Base-by-base conservation (phyloP, 2,888 invertebrate genomes). In the Ptychoptera albimana region DNA sequence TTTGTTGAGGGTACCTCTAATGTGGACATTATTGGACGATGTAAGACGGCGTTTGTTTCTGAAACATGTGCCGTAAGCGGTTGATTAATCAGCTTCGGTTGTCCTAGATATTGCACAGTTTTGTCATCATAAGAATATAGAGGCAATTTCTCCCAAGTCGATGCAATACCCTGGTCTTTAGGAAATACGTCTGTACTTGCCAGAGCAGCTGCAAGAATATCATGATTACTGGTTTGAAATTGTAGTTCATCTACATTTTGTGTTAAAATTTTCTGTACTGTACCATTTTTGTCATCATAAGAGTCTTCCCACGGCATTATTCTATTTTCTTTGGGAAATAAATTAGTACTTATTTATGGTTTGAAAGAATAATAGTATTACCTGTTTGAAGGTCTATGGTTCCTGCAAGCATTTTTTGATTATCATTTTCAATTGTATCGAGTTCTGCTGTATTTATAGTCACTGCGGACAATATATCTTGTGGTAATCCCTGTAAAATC, bases 11-110 rank as follows among this genome's bases (percentile, higher is more conserved):
- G 82, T 16, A 79, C 72, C 60, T 85, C 85, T 23, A 81, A 63
- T 0, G 85, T 54, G 2, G 85, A 81, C 86, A 86, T 86, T 43
- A 86, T 86, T 1, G 86, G 78, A 2, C 77, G 82, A 60, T 79
- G 82, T 12, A 84, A 67, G 10, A 79, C 74, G 5, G 81, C 70
- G 51, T 81, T 84, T 0, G 85, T 85, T 60, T 84, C 85, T 4
- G 78, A 73, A 0, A 83, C 81, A 49, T 76, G 72, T 46, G 58
- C 43, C 2, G 57, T 53, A 1, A 57, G 55, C 1, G 59, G 56
- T 10, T 58, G 58, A 15, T 58, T 57, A 29, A 59, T 52, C 15
- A 46, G 51, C 49, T 49, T 49, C 47, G 44, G 46, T 37, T 47
- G 49, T 30, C 49, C 47, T 8, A 48, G 42, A 16, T 46, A 40